Conservation (phyloP, 1,140 invertebrate genomes). For the Stegodyphus dumicola region DNA sequence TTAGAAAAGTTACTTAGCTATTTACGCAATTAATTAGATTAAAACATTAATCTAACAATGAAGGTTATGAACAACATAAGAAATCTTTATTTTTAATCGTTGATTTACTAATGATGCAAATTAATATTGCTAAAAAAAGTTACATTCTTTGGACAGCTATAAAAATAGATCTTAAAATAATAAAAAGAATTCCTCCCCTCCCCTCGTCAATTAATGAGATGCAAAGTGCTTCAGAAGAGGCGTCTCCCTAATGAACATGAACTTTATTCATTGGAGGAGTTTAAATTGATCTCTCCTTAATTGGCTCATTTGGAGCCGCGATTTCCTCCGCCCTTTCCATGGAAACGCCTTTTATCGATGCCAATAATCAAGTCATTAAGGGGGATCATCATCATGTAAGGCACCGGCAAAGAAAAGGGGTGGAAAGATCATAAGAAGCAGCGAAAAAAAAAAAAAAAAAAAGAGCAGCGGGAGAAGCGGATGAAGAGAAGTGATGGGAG, state of each 20-base stretch:
- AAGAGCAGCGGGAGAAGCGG: neutral
- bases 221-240: slow-evolving; percentile 39
- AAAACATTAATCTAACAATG: no score
- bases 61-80: no score
- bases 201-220: slow-evolving; percentile 48
- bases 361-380: slow-evolving; percentile 55
- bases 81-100: no score
- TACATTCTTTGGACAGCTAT: neutral
- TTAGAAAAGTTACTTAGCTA: no score
- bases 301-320: slow-evolving; percentile 47
- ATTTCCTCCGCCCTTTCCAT: slow-evolving; percentile 32
- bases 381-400: slow-evolving; percentile 28
- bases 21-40: no score
- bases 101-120: no score
- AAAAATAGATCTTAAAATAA: neutral
- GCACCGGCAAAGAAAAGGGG: neutral
- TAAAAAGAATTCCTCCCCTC: neutral
- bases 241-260: slow-evolving; percentile 55
- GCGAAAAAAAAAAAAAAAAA: neutral
- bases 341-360: slow-evolving; percentile 55
- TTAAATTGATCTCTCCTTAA: slow-evolving; percentile 52
- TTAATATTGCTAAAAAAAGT: no score
- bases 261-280: slow-evolving; percentile 43
- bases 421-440: slow-evolving; percentile 1
- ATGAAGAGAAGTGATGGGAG: no score